Evolutionary conservation across 2,113 vertebrate genomes (phyloP).

Genomic region (Condylura cristata): DNA sequence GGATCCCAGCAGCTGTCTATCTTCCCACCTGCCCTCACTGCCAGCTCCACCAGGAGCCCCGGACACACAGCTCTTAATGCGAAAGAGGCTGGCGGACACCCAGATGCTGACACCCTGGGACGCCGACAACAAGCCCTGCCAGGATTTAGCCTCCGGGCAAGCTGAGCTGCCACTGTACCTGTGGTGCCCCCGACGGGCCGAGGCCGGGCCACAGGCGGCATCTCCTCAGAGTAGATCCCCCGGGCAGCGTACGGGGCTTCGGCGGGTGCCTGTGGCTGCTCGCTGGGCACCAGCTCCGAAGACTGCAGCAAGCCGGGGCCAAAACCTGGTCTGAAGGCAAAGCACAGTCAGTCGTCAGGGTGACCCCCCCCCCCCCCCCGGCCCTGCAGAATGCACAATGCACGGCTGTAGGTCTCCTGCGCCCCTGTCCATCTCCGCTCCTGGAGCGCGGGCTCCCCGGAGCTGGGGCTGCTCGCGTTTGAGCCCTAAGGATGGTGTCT

Average conservation of each 20-base stretch:
- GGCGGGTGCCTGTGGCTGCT: slow-evolving; percentile 80
- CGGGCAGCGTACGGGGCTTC: slow-evolving; percentile 92
- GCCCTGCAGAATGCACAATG: no score
- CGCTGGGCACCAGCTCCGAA: slow-evolving; percentile 87
- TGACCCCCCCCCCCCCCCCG: neutral
- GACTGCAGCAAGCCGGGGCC: slow-evolving; percentile 89
- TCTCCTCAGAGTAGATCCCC: slow-evolving; percentile 91
- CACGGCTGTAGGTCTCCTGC: no score
- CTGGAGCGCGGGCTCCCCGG: neutral
- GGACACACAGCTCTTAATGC: neutral
- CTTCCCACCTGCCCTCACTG: neutral
- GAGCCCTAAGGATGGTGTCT: neutral
- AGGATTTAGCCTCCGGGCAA: neutral
- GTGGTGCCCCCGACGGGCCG: slow-evolving; percentile 95
- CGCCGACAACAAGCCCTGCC: neutral
- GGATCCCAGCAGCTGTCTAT: neutral
- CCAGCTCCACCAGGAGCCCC: neutral
- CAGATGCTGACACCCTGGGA: neutral
- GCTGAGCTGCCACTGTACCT: slow-evolving; percentile 85
- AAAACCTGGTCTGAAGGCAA: slow-evolving; percentile 88
- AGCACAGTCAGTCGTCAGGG: slow-evolving; percentile 62
- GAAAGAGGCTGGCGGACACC: neutral
- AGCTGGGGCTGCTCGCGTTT: no score
- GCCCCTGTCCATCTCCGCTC: neutral
- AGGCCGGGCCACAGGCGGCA: slow-evolving; percentile 92